Conservation (phyloP, 2,113 vertebrate genomes). For the Mirounga angustirostris region DNA sequence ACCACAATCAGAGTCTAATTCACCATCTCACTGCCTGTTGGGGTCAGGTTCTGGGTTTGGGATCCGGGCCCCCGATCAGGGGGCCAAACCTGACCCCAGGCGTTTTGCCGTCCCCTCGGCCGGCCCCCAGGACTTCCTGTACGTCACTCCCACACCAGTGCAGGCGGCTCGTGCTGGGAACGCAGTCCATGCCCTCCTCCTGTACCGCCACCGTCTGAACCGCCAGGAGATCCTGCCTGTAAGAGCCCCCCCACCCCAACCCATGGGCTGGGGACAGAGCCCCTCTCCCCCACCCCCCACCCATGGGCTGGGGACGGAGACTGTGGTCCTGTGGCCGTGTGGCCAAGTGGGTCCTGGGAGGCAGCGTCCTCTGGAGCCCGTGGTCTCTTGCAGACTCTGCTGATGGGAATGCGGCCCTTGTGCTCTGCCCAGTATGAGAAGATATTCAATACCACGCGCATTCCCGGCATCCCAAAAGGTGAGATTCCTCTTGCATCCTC, state of each 20-base stretch:
- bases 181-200: slow-evolving; percentile 89
- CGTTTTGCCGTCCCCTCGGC: rapidly evolving
- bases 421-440: slow-evolving; percentile 93
- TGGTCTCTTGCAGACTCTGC: slow-evolving; percentile 88
- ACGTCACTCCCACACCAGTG: slow-evolving; percentile 80
- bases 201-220: slow-evolving; percentile 92
- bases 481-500: slow-evolving; percentile 52
- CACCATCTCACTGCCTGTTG: rapidly evolving
- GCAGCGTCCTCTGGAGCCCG: not conserved
- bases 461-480: slow-evolving; percentile 92
- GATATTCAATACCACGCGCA: slow-evolving; percentile 93
- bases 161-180: slow-evolving; percentile 93
- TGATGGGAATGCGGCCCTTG: slow-evolving; percentile 92
- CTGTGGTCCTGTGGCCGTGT: rapidly evolving
- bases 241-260: slow-evolving; percentile 60
- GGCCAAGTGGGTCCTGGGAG: rapidly evolving
- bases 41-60: not conserved
- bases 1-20: not conserved
- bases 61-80: not conserved
- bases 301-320: not conserved
- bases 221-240: slow-evolving; percentile 93
- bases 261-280: slow-evolving; percentile 65
- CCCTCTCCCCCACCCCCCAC: rapidly evolving
- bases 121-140: slow-evolving; percentile 80
- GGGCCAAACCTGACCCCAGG: not conserved